Conservation (phyloP, 2,888 invertebrate genomes). For the Sarcophaga rosellei region DNA sequence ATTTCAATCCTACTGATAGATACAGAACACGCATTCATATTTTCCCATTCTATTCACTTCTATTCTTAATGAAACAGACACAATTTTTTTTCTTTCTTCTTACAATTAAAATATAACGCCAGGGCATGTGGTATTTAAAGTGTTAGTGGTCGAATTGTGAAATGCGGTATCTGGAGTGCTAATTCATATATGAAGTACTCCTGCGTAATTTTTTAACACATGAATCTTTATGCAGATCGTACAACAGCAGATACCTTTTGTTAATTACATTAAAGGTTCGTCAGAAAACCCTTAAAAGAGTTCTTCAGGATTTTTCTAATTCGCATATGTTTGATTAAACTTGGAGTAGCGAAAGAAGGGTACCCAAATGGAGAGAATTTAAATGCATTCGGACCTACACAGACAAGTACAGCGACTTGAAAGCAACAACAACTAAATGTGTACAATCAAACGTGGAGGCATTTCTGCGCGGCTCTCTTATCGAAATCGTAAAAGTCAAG, state of each 20-base stretch:
- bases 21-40: conserved; percentile 36
- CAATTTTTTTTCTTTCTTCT: conserved; percentile 3
- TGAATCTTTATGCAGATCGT: no score
- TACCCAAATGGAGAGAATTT: not conserved
- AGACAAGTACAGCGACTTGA: not conserved
- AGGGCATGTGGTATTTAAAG: not conserved
- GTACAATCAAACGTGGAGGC: not conserved
- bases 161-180: not conserved
- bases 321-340: no score
- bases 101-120: conserved; percentile 13
- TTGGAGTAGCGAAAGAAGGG: not conserved
- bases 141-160: conserved; percentile 1
- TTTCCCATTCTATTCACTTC: conserved; percentile 11
- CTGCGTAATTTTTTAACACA: no score
- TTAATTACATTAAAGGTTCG: no score
- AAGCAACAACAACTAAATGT: not conserved
- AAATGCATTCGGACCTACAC: not conserved
- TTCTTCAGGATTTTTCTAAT: no score
- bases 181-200: not conserved
- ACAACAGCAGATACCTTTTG: no score
- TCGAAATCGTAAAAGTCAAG: not conserved
- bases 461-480: not conserved
- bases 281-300: no score
- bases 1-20: conserved; percentile 51
- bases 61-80: conserved; percentile 31